Evolutionary conservation across 2,888 invertebrate species (phyloP), one percentile per base, ranked within the genome.

Genomic region (Callinectes sapidus): DNA sequence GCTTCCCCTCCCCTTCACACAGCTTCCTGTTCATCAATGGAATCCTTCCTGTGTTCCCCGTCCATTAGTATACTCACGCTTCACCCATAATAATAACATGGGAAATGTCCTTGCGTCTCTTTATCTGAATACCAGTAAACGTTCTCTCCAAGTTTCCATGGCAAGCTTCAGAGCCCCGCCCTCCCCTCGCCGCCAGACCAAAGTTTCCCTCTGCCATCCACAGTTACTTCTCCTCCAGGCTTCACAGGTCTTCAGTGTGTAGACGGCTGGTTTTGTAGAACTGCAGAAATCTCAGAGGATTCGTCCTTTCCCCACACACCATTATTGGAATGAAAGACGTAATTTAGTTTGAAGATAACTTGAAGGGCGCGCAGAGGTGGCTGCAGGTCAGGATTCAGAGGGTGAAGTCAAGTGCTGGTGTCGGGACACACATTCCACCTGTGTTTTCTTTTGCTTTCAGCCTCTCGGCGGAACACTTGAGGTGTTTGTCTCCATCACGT

Each of bases 401-500:
- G 81, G 81, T 35, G 81, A 35, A 32, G 32, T 81, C 81, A 81
- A 81, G 81, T 32, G 81, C 8, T 81, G 81, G 35, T 81, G 81
- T 81, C 35, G 81, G 81, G 23, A 81, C 32, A 81, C 81, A 81
- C 81, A 81, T 81, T 81, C 81, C 81, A 81, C 81, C 32, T 81
- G 81, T 81, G 81, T 81, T 71, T 71, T 81, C 71, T 81, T 81
- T 81, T 81, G 81, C 81, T 81, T 81, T 32, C 18, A 81, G 32
- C 35, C 81, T 81, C 81, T 81, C 32, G 81, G 81, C 14, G 35
- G 32, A 35, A n/a, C 81, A 81, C 81, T 81, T 81, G 81, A 81
- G 35, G 81, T 81, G 81, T 81, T 81, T 81, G 81, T 81, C 81
- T 81, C 81, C 81, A 35, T n/a, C 35, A 81, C 81, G 35, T 81